phyloP scores from a whole-genome alignment of 2,888 invertebrate species.

The Drosophila paucipuncta region DNA sequence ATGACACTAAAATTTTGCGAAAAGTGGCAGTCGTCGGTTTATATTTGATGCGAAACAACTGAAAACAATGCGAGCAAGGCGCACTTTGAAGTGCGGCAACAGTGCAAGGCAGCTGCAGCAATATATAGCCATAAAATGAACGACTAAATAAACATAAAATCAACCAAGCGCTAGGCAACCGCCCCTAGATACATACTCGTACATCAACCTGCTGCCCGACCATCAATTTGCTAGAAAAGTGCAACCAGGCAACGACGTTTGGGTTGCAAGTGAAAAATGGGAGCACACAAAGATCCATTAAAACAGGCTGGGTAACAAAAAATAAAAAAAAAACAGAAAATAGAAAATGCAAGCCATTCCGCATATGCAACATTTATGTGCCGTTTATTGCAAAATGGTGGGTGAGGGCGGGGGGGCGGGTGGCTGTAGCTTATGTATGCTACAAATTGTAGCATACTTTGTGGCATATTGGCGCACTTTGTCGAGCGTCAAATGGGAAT shows the following conservation, averaged over 20 bases:
- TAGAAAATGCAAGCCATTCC: slow-evolving; percentile 59
- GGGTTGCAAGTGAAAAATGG: slow-evolving; percentile 47
- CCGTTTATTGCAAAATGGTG: slow-evolving; percentile 50
- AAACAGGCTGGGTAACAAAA: slow-evolving; percentile 36
- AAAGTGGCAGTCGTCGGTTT: neutral
- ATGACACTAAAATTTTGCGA: neutral
- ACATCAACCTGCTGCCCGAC: slow-evolving; percentile 3
- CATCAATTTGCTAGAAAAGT: slow-evolving; percentile 52
- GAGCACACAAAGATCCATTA: slow-evolving; percentile 56
- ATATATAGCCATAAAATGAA: slow-evolving; percentile 20
- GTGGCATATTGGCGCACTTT: slow-evolving; percentile 78
- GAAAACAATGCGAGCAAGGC: neutral
- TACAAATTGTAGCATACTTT: slow-evolving; percentile 78
- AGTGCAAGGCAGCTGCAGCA: neutral
- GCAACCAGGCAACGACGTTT: slow-evolving; percentile 47
- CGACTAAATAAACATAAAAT: slow-evolving; percentile 46
- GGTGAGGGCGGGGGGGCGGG: neutral
- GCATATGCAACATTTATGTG: slow-evolving; percentile 61
- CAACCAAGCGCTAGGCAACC: slow-evolving; percentile 36
- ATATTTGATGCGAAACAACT: neutral
- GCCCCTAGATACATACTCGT: neutral
- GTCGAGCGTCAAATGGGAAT: slow-evolving; percentile 56
- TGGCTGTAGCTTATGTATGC: slow-evolving; percentile 58
- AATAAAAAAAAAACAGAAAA: slow-evolving; percentile 15
- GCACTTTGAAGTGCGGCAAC: slow-evolving; percentile 30